Conservation (phyloP, 2,797 vertebrate genomes). For the Peromyscus eremicus region DNA sequence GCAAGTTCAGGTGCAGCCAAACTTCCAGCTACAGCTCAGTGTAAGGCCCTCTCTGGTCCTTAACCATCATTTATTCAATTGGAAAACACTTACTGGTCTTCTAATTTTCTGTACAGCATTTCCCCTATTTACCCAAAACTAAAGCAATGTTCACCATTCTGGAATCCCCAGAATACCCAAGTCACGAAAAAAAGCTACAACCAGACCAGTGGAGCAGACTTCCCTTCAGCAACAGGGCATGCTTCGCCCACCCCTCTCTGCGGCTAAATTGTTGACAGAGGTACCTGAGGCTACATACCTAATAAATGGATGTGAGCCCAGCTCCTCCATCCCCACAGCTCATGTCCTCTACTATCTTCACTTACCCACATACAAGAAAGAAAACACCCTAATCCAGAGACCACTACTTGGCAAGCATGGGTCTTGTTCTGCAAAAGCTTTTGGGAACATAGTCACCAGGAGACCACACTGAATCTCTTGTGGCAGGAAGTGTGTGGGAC, state of each 20-base stretch:
- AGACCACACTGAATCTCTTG: not conserved
- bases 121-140: not conserved
- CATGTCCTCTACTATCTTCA: not conserved
- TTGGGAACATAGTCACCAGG: not conserved
- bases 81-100: not conserved
- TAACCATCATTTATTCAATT: not conserved
- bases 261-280: not conserved
- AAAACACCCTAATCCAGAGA: not conserved
- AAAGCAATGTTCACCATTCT: not conserved
- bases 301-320: not conserved
- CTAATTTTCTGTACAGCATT: not conserved
- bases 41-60: constrained; percentile 9
- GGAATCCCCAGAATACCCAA: not conserved
- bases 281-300: not conserved
- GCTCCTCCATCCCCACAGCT: not conserved
- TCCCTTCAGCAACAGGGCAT: not conserved
- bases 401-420: not conserved
- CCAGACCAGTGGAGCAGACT: not conserved
- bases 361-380: not conserved
- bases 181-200: not conserved
- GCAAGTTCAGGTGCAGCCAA: not conserved
- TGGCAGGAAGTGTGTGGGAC: not conserved
- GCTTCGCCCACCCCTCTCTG: not conserved
- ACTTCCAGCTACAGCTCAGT: not conserved
- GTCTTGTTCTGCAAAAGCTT: not conserved